Percentiles rank a stretch among this genome's conserved stretches.
Conservation (phyloP, 2,797 vertebrate genomes). For the Sebastes kiyomatsui region DNA sequence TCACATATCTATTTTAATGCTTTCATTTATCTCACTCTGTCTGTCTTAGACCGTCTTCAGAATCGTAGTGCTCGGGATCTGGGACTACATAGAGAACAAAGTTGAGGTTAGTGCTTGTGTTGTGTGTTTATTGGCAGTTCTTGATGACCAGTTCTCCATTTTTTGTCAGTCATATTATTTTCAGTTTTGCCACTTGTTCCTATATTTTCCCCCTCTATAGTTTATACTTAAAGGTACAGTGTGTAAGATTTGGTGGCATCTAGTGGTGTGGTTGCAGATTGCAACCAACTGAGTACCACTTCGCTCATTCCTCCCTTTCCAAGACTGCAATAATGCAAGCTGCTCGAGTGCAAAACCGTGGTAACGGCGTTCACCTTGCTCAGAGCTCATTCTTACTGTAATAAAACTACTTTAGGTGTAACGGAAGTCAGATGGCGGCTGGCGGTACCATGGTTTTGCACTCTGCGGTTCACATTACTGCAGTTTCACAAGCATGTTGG, state of each 20-base stretch:
- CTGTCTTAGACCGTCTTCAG: slow-evolving; percentile 91
- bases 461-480: too few species aligned
- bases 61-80: slow-evolving; percentile 97
- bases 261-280: too few species aligned
- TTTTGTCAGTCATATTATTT: not conserved
- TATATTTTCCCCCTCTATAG: rapidly evolving
- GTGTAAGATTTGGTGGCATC: too few species aligned
- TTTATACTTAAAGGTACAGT: not conserved
- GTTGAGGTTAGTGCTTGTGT: slow-evolving; percentile 88
- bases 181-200: not conserved
- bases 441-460: too few species aligned
- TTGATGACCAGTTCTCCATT: not conserved
- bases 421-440: too few species aligned
- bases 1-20: slow-evolving; percentile 42
- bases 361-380: rapidly evolving
- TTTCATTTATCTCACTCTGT: slow-evolving; percentile 32
- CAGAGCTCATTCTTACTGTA: too few species aligned
- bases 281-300: too few species aligned
- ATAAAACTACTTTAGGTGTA: too few species aligned
- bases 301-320: too few species aligned
- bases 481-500: too few species aligned
- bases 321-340: too few species aligned
- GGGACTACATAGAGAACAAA: slow-evolving; percentile 99
- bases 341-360: too few species aligned
- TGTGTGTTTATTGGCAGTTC: not conserved